Evolutionary conservation across 2,888 invertebrate genomes (phyloP).

Genomic region (Noctua janthina): DNA sequence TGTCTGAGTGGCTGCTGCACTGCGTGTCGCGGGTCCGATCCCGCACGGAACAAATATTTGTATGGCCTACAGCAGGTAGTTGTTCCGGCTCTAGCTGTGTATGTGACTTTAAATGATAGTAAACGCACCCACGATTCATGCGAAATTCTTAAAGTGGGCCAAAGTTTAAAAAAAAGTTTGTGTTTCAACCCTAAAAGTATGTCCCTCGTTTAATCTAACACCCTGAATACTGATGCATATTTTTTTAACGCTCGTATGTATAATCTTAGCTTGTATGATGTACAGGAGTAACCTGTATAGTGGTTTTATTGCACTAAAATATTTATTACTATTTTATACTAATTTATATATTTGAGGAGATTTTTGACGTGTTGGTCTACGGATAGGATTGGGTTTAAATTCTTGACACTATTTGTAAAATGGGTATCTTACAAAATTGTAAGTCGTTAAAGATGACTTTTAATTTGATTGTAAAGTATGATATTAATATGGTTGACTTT

Average conservation of each 20-base stretch:
- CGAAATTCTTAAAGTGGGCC: neutral
- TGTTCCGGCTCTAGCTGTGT: neutral
- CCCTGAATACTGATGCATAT: conserved; percentile 68
- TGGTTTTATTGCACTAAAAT: conserved; percentile 51
- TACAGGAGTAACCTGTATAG: conserved; percentile 40
- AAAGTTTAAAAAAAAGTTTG: neutral
- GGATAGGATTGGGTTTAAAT: neutral
- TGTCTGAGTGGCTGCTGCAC: no score
- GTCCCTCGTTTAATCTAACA: neutral
- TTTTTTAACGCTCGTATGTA: conserved; percentile 74
- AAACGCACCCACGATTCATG: neutral
- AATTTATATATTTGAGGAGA: conserved; percentile 18
- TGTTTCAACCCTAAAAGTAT: neutral
- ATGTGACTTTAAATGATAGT: neutral
- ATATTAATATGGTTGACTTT: neutral
- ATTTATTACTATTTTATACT: conserved; percentile 16
- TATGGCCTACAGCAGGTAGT: neutral
- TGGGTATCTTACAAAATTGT: neutral
- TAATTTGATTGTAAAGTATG: neutral
- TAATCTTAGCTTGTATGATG: conserved; percentile 60
- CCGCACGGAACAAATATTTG: neutral
- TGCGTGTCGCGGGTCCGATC: neutral
- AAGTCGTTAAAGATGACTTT: neutral
- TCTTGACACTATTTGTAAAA: neutral
- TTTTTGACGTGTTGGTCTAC: conserved; percentile 33